Percentiles rank a stretch among this genome's conserved stretches.
Evolutionary conservation across 2,113 vertebrate genomes (phyloP).

Genomic region (Periophthalmus modestus): DNA sequence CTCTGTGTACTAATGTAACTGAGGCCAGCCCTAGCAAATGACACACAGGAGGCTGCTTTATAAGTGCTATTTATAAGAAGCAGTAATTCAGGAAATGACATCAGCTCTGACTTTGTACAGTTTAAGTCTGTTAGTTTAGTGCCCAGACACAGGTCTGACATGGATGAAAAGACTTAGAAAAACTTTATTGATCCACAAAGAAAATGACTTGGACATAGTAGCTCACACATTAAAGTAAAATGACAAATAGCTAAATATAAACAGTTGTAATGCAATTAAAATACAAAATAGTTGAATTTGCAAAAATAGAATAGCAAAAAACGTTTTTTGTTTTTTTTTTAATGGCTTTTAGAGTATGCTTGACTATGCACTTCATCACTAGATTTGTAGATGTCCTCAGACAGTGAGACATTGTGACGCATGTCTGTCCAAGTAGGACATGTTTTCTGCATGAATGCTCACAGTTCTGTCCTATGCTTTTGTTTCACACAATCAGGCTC

Average conservation of each 20-base stretch:
- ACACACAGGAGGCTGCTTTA: constrained; percentile 31
- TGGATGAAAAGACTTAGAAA: not conserved
- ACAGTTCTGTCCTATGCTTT: constrained; percentile 13
- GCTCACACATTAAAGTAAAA: too few species aligned
- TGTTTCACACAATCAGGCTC: constrained; percentile 21
- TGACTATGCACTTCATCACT: not conserved
- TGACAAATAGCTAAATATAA: too few species aligned
- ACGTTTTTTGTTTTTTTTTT: too few species aligned
- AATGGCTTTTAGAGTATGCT: not conserved
- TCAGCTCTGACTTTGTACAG: constrained; percentile 5
- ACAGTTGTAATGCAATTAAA: too few species aligned
- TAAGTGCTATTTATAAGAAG: constrained; percentile 7
- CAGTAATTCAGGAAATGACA: constrained; percentile 45
- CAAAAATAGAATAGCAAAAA: too few species aligned
- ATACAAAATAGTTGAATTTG: too few species aligned
- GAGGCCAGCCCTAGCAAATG: constrained; percentile 13
- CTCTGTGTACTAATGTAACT: constrained; percentile 10
- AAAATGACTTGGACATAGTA: too few species aligned
- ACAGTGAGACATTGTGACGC: constrained; percentile 18
- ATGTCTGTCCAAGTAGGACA: constrained; percentile 37
- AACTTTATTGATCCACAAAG: too few species aligned
- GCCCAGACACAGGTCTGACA: not conserved
- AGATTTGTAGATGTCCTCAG: constrained; percentile 2
- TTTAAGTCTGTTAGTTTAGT: not conserved
- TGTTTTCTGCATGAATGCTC: constrained; percentile 56